Evolutionary conservation across 2,113 vertebrate species (phyloP).

Genomic region (Dromiciops gliroides): DNA sequence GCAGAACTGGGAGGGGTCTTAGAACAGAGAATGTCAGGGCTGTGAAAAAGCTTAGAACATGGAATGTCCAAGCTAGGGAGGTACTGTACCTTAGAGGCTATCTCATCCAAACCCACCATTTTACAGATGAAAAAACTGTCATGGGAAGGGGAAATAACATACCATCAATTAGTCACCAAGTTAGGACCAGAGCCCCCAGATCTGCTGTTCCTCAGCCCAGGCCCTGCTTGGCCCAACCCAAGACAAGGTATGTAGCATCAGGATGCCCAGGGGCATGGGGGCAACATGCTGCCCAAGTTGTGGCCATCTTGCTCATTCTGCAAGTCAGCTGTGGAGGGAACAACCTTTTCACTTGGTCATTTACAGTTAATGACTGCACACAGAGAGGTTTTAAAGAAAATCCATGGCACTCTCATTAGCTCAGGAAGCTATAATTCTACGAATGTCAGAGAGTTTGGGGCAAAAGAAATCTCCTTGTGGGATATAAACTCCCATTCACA

Average conservation of each 20-base stretch:
- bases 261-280: not conserved
- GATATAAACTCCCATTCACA: not conserved
- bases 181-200: not conserved
- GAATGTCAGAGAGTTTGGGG: not conserved
- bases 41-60: not conserved
- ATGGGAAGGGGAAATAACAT: not conserved
- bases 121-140: not conserved
- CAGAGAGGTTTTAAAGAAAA: constrained; percentile 5
- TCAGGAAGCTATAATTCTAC: not conserved
- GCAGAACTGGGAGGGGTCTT: not conserved
- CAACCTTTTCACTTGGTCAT: not conserved
- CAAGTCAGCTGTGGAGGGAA: not conserved
- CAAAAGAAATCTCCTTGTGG: constrained; percentile 19
- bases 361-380: constrained; percentile 1
- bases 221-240: not conserved
- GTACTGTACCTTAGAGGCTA: not conserved
- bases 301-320: not conserved
- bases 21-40: not conserved
- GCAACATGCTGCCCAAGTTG: not conserved
- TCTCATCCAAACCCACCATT: not conserved
- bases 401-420: constrained; percentile 24
- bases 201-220: not conserved
- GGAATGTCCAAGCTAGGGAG: not conserved
- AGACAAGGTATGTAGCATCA: not conserved
- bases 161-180: not conserved